These are phyloP conservation scores for Zosterops japonicus DNA, from an alignment of 2,113 vertebrate species.

Conservation along the genomic window DNA sequence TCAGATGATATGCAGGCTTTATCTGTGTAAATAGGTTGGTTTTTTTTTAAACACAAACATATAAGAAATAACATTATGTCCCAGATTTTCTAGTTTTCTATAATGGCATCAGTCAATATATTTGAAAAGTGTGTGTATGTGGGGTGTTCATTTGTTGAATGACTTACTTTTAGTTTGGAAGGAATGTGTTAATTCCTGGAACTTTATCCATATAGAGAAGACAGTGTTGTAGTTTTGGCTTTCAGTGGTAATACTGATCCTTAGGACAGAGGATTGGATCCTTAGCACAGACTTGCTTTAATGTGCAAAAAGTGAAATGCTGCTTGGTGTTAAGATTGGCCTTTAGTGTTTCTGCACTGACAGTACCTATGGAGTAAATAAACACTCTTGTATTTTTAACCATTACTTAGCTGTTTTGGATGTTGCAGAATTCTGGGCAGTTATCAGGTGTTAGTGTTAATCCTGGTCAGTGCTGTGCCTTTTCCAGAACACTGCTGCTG, in stretches of 20 bases:
- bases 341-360: slow-evolving; percentile 19
- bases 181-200: background rate
- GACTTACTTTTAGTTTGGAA: background rate
- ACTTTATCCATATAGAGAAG: background rate
- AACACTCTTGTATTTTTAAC: background rate
- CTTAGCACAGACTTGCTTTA: background rate
- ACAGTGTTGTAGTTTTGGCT: background rate
- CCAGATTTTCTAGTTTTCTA: slow-evolving; percentile 58
- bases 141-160: background rate
- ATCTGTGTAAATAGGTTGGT: background rate
- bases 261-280: background rate
- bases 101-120: background rate
- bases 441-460: background rate
- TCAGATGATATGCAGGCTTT: background rate
- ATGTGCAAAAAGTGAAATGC: background rate
- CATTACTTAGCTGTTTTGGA: background rate
- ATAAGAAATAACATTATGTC: background rate
- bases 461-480: background rate
- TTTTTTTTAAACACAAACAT: background rate
- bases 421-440: background rate
- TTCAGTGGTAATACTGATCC: background rate
- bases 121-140: background rate
- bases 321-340: slow-evolving; percentile 29
- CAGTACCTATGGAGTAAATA: background rate
- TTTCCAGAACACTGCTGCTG: background rate